Base-by-base conservation (phyloP, 2,797 vertebrate genomes). In the Cyclura pinguis region DNA sequence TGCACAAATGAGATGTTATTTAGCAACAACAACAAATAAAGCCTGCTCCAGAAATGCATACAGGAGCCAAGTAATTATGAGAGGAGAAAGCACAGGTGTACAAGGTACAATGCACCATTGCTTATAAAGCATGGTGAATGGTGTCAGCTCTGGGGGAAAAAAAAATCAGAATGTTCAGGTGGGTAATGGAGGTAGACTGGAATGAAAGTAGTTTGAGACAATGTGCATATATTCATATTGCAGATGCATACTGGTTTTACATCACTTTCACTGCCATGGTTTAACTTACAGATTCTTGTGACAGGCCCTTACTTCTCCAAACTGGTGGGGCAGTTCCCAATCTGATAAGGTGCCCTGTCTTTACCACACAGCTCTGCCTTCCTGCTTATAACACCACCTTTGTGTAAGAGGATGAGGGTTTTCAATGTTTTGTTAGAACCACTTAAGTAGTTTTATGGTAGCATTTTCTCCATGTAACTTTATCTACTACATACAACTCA, bases 11-110 rank as follows among this genome's bases (percentile, higher is more conserved):
- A 35, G 55, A 42, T 38, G 38, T 57, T 8, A 57, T 59, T 86
- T 59, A 42, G 73, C 73, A 86, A 86, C 7, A 77, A 47, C 62
- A 76, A 86, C 27, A 57, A 86, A 86, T 55, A 59, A 82, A 82
- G 55, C 32, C 32, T 59, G 16, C 50, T 52, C 78, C 78, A 82
- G 80, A 82, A 82, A 83, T 59, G 55, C 73, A 62, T 77, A 42
- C 55, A 77, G 73, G 35, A 86, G 35, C 73, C 72, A 59, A 59
- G 72, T 76, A 76, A 77, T 62, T 62, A 86, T 77, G 13, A 32
- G 73, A 86, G n/a, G 22, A 73, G 24, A 52, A 81, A 81, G 80
- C 55, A 57, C 57, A 62, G n/a, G 20, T 86, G 22, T 57, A 76
- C 24, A 14, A 1, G 27, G 47, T 29, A 38, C 55, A 77, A 47